phyloP scores from a whole-genome alignment of 2,797 vertebrate species.

The Eleutherodactylus coqui region DNA sequence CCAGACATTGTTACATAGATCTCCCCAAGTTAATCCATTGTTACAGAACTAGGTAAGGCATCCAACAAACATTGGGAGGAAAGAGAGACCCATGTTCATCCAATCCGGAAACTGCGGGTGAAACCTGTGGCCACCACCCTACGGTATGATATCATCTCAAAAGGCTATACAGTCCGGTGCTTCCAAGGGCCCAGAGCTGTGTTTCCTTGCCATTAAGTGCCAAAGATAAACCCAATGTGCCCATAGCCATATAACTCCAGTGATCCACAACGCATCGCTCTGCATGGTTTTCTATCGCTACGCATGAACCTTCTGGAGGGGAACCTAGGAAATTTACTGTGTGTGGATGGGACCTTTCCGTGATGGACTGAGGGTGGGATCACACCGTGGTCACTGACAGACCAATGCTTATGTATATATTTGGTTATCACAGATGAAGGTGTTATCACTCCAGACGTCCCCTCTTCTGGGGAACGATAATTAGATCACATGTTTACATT shows the following conservation, averaged over 20 bases:
- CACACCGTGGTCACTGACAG: background rate
- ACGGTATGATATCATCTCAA: background rate
- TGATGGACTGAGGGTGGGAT: conserved; percentile 16
- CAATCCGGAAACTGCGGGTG: background rate
- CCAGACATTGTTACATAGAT: conserved; percentile 40
- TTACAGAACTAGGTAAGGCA: conserved; percentile 7
- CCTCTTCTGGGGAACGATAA: conserved; percentile 15
- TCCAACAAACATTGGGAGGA: background rate
- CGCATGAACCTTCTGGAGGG: conserved; percentile 38
- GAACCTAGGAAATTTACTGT: background rate
- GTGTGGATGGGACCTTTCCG: background rate
- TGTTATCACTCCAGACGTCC: conserved; percentile 12
- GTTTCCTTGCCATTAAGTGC: conserved; percentile 50
- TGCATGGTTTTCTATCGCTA: conserved; percentile 44
- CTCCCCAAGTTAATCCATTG: conserved; percentile 22
- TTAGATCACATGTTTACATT: conserved; percentile 60
- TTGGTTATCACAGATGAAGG: conserved; percentile 26
- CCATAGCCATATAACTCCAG: conserved; percentile 3
- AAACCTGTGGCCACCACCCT: background rate
- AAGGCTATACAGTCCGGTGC: background rate
- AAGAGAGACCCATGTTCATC: background rate
- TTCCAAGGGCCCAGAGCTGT: conserved; percentile 5
- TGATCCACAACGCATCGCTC: conserved; percentile 31
- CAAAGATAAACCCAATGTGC: conserved; percentile 51
- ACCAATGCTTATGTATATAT: background rate